phyloP scores from a whole-genome alignment of 2,888 invertebrate genomes.

The Drosophila hamatofila region DNA sequence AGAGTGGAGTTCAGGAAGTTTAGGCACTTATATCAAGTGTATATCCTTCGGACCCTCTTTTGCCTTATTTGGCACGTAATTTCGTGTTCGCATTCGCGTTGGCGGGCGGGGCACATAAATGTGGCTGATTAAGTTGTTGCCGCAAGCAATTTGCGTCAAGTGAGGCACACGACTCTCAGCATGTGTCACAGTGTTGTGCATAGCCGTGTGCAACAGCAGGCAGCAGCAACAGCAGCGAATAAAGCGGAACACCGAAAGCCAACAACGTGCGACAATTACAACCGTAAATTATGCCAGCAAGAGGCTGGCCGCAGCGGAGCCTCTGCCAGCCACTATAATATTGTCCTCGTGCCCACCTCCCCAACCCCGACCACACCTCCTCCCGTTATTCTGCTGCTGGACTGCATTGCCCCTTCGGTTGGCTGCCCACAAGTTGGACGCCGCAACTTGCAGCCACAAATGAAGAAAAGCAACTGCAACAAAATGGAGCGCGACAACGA shows the following conservation, averaged over 20 bases:
- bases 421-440: constrained; percentile 47
- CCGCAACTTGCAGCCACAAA: constrained; percentile 47
- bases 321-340: constrained; percentile 42
- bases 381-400: constrained; percentile 3
- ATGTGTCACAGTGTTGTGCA: constrained; percentile 56
- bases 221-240: constrained; percentile 33
- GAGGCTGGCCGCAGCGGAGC: constrained; percentile 43
- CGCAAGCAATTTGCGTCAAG: constrained; percentile 74
- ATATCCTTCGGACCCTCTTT: constrained; percentile 9
- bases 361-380: background rate
- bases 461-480: constrained; percentile 46
- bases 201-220: constrained; percentile 32
- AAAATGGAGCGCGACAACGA: constrained; percentile 61
- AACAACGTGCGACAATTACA: constrained; percentile 74
- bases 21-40: constrained; percentile 14
- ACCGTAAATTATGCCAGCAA: constrained; percentile 75
- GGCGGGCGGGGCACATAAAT: constrained; percentile 52
- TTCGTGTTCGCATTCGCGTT: constrained; percentile 17
- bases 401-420: constrained; percentile 6
- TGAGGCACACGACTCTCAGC: constrained; percentile 64
- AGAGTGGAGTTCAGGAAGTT: background rate
- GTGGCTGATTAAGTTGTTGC: constrained; percentile 75
- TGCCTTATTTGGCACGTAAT: constrained; percentile 9
- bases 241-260: constrained; percentile 53
- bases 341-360: constrained; percentile 3